Conservation (phyloP, 2,888 invertebrate species). For the Eumacrocentrus americanus region DNA sequence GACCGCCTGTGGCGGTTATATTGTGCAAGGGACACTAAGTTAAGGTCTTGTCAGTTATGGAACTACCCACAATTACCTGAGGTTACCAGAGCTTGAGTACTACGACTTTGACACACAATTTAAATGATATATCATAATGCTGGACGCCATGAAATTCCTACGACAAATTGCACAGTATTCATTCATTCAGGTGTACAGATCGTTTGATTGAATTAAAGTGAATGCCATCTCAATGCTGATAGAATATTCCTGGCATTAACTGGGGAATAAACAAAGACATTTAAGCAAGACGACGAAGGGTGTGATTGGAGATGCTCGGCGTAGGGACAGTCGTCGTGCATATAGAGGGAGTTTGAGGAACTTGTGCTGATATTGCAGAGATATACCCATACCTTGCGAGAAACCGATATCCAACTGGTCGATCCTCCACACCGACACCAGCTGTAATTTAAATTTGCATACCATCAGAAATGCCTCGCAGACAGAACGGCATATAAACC, state of each 20-base stretch:
- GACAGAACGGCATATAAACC: slow-evolving; percentile 36
- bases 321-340: neutral
- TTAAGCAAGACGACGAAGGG: slow-evolving; percentile 25
- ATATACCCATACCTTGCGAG: neutral
- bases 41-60: too few relatives aligned
- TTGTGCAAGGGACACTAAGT: too few relatives aligned
- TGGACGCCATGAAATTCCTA: too few relatives aligned
- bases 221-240: too few relatives aligned
- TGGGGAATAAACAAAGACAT: slow-evolving; percentile 12
- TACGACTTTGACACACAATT: too few relatives aligned
- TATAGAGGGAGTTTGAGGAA: neutral
- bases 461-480: slow-evolving; percentile 45
- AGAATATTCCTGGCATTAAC: too few relatives aligned
- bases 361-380: neutral
- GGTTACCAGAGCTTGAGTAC: too few relatives aligned
- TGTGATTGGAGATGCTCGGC: neutral
- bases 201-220: too few relatives aligned
- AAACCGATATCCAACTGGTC: slow-evolving; percentile 28
- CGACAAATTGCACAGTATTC: neutral
- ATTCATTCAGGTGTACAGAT: neutral
- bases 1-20: too few relatives aligned
- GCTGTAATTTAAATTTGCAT: slow-evolving; percentile 43
- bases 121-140: too few relatives aligned
- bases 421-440: slow-evolving; percentile 25
- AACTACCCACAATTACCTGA: too few relatives aligned